These are phyloP conservation scores for Saimiri boliviensis DNA, from an alignment of 2,113 vertebrate genomes.

Conservation along the genomic window DNA sequence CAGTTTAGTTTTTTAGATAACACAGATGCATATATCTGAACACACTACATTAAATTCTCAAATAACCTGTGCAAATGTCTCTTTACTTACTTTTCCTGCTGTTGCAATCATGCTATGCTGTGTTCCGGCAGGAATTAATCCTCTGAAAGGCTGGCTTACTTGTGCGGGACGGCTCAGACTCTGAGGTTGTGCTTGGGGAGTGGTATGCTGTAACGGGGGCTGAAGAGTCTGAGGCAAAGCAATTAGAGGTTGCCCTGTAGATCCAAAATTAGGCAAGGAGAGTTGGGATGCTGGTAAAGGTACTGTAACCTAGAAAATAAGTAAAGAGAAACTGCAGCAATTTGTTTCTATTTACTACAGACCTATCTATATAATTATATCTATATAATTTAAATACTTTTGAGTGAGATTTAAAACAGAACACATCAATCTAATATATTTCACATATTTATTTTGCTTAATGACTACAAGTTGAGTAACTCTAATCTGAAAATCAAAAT, in stretches of 20 bases:
- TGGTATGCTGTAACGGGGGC: conserved; percentile 88
- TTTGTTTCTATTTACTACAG: background rate
- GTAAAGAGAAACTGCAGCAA: conserved; percentile 54
- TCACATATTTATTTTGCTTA: background rate
- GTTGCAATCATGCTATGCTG: conserved; percentile 95
- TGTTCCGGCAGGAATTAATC: conserved; percentile 92
- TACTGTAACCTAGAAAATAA: conserved; percentile 89
- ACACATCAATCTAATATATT: background rate
- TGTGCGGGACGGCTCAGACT: conserved; percentile 92
- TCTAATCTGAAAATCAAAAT: background rate
- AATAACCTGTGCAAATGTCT: background rate
- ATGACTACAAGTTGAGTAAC: background rate
- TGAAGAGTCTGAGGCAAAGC: conserved; percentile 93
- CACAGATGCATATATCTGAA: background rate
- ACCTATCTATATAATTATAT: background rate
- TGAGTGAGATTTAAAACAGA: background rate
- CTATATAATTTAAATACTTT: background rate
- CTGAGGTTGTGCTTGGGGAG: conserved; percentile 92
- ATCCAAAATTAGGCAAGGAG: conserved; percentile 95
- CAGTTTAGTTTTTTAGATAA: background rate
- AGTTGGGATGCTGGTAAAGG: conserved; percentile 95
- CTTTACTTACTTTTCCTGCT: conserved; percentile 91
- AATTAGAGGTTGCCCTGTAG: conserved; percentile 95
- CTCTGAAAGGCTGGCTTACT: conserved; percentile 93
- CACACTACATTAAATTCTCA: background rate